These are phyloP conservation scores for Diachasma alloeum DNA, from an alignment of 1,140 invertebrate genomes.

Conservation along the genomic window DNA sequence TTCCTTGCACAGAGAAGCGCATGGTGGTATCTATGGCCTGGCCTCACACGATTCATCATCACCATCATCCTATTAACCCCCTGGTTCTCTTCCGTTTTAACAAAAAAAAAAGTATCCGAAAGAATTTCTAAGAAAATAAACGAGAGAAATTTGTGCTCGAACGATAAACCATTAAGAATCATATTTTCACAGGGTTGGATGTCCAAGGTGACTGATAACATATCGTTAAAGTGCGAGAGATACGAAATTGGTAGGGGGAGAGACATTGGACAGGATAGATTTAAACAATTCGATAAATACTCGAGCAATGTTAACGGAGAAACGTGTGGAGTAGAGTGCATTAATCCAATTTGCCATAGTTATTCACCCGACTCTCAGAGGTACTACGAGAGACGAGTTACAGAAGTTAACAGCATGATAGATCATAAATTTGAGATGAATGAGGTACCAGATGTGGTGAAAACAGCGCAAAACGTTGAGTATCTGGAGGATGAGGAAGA, in stretches of 20 bases:
- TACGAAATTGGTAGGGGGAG: conserved; percentile 51
- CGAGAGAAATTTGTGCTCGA: neutral
- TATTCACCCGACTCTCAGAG: neutral
- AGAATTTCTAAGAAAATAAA: conserved; percentile 7
- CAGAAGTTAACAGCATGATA: conserved; percentile 51
- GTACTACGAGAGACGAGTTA: conserved; percentile 45
- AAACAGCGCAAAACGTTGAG: conserved; percentile 47
- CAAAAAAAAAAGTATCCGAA: neutral
- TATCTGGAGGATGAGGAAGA: conserved; percentile 55
- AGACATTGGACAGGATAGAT: conserved; percentile 44
- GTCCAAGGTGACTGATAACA: conserved; percentile 58
- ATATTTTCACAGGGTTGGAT: conserved; percentile 62
- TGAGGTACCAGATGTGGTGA: conserved; percentile 50
- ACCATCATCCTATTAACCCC: conserved; percentile 48
- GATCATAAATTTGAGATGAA: conserved; percentile 18
- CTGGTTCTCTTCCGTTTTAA: conserved; percentile 35
- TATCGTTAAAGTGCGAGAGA: conserved; percentile 53
- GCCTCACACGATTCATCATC: conserved; percentile 42
- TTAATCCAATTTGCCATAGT: conserved; percentile 56
- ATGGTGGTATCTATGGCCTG: conserved; percentile 42
- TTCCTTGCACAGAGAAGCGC: conserved; percentile 42
- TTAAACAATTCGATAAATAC: conserved; percentile 32
- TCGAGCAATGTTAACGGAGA: conserved; percentile 41
- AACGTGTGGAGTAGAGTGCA: conserved; percentile 56
- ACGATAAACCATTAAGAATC: conserved; percentile 41